Evolutionary conservation across 2,888 invertebrate genomes (phyloP).

Genomic region (Cheilosia vernalis): DNA sequence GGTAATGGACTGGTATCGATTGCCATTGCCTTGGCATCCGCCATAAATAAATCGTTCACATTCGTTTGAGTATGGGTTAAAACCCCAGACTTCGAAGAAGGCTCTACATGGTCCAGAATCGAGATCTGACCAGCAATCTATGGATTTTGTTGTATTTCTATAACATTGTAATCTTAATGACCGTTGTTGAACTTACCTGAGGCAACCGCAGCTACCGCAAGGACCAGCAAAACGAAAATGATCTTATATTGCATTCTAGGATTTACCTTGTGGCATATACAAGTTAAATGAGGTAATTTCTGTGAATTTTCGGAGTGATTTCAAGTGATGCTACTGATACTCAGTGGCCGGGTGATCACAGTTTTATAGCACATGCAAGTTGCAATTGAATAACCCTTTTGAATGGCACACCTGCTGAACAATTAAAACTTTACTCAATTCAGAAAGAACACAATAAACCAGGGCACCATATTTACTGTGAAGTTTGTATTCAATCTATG

Average conservation of each 20-base stretch:
- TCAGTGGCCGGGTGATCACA: background rate
- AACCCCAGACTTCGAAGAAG: conserved; percentile 83
- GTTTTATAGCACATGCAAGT: conserved; percentile 5
- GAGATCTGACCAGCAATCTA: conserved; percentile 20
- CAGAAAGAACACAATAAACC: background rate
- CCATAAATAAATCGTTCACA: conserved; percentile 91
- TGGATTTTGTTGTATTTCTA: background rate
- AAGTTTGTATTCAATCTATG: background rate
- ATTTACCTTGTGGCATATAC: background rate
- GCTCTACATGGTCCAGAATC: conserved; percentile 26
- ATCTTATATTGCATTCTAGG: conserved; percentile 22
- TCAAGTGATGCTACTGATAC: conserved; percentile 11
- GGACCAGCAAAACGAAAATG: background rate
- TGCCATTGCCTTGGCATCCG: conserved; percentile 89
- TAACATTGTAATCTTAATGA: background rate
- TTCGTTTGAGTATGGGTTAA: conserved; percentile 86
- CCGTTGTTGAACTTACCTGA: background rate
- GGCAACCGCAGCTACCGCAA: background rate
- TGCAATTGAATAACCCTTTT: background rate
- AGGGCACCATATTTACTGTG: too few relatives aligned
- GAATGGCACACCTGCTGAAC: background rate
- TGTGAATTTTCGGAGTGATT: background rate
- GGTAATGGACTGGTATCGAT: conserved; percentile 87
- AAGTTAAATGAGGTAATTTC: background rate
- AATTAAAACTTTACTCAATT: background rate